These are phyloP conservation scores for Strix occidentalis DNA, from an alignment of 2,797 vertebrate genomes.

Conservation along the genomic window DNA sequence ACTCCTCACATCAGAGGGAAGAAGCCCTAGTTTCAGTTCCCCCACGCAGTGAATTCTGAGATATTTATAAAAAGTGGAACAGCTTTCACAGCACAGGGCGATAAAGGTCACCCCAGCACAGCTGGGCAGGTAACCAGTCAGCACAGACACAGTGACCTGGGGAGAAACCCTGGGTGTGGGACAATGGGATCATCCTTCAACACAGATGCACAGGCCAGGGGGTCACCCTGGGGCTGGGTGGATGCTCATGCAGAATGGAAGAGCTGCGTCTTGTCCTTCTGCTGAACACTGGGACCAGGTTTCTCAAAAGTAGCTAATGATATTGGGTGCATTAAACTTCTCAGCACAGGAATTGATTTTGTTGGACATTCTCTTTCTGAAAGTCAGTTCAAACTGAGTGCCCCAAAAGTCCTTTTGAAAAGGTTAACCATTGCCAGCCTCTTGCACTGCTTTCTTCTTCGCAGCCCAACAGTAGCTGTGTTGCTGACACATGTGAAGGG, in stretches of 20 bases:
- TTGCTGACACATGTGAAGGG: background rate
- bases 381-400: background rate
- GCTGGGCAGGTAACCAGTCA: background rate
- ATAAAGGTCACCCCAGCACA: background rate
- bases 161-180: background rate
- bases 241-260: background rate
- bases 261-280: background rate
- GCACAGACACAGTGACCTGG: fast-evolving
- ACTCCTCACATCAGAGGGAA: background rate
- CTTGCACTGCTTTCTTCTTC: background rate
- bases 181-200: background rate
- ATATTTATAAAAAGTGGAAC: constrained; percentile 36
- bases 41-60: background rate
- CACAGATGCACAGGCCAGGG: background rate
- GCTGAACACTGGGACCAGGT: background rate
- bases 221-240: fast-evolving
- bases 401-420: background rate
- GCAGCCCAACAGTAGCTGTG: background rate
- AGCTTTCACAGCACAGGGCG: background rate
- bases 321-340: background rate
- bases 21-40: background rate
- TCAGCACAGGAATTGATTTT: background rate
- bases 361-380: background rate
- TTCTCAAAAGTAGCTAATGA: background rate
- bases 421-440: background rate